Evolutionary conservation across 2,797 vertebrate species (phyloP).

Genomic region (Oryzias sinensis): DNA sequence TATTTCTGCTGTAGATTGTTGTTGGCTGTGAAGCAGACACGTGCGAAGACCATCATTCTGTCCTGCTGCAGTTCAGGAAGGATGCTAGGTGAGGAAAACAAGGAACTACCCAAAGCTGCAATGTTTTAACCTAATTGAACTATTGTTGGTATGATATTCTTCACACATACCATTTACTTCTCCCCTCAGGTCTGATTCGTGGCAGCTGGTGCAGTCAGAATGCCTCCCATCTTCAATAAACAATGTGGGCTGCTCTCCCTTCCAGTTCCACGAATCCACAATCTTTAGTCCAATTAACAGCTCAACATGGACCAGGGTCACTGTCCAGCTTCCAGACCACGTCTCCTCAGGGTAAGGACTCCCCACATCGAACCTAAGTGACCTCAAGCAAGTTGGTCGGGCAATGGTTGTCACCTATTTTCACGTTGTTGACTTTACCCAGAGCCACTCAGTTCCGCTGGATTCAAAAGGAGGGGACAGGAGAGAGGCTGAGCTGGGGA

Average conservation of each 20-base stretch:
- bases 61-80: slow-evolving; percentile 94
- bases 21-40: slow-evolving; percentile 94
- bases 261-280: slow-evolving; percentile 97
- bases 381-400: background rate
- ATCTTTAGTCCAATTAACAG: slow-evolving; percentile 96
- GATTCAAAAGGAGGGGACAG: slow-evolving; percentile 92
- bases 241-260: slow-evolving; percentile 95
- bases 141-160: background rate
- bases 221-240: slow-evolving; percentile 96
- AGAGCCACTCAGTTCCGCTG: slow-evolving; percentile 98
- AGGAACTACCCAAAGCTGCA: background rate
- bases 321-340: slow-evolving; percentile 93
- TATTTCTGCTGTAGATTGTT: slow-evolving; percentile 84
- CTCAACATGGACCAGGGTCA: slow-evolving; percentile 93
- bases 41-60: slow-evolving; percentile 93
- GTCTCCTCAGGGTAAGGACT: slow-evolving; percentile 90
- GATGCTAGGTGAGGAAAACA: slow-evolving; percentile 85
- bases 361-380: background rate
- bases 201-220: slow-evolving; percentile 95
- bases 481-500: slow-evolving; percentile 93
- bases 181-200: slow-evolving; percentile 86
- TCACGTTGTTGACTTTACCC: slow-evolving; percentile 29
- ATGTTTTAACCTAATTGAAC: background rate
- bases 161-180: slow-evolving; percentile 1
- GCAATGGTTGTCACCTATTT: background rate